Conservation (phyloP, 1,140 invertebrate species). For the Ceratina australensis region DNA sequence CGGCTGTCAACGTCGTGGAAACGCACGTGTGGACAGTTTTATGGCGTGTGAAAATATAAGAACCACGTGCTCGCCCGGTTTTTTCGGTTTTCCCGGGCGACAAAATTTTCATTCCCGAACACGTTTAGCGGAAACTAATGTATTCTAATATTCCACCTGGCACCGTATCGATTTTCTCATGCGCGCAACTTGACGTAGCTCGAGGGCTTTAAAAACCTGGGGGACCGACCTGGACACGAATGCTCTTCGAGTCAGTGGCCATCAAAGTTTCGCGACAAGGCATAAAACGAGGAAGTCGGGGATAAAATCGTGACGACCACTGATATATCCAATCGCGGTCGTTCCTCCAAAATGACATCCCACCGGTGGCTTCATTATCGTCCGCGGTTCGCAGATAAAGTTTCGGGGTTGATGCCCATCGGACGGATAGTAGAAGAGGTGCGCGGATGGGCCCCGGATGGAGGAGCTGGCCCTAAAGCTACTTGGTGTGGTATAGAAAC, state of each 20-base stretch:
- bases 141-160: neutral
- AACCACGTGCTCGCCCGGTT: slow-evolving; percentile 52
- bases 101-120: neutral
- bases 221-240: too few species aligned
- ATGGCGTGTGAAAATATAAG: slow-evolving; percentile 72
- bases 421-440: slow-evolving; percentile 48
- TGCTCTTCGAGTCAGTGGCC: too few species aligned
- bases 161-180: neutral
- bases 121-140: neutral
- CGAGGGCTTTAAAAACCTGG: too few species aligned
- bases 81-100: neutral
- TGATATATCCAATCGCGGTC: slow-evolving; percentile 1
- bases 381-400: slow-evolving; percentile 25
- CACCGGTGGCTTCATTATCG: slow-evolving; percentile 13
- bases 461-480: slow-evolving; percentile 60
- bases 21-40: slow-evolving; percentile 71
- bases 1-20: slow-evolving; percentile 30
- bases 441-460: slow-evolving; percentile 72
- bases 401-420: slow-evolving; percentile 59
- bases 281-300: neutral
- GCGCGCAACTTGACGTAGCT: too few species aligned
- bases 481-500: slow-evolving; percentile 52
- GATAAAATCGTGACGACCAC: neutral
- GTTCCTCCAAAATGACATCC: slow-evolving; percentile 1
- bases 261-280: slow-evolving; percentile 4